Evolutionary conservation across 2,113 vertebrate species (phyloP).

Genomic region (Enhydra lutris): DNA sequence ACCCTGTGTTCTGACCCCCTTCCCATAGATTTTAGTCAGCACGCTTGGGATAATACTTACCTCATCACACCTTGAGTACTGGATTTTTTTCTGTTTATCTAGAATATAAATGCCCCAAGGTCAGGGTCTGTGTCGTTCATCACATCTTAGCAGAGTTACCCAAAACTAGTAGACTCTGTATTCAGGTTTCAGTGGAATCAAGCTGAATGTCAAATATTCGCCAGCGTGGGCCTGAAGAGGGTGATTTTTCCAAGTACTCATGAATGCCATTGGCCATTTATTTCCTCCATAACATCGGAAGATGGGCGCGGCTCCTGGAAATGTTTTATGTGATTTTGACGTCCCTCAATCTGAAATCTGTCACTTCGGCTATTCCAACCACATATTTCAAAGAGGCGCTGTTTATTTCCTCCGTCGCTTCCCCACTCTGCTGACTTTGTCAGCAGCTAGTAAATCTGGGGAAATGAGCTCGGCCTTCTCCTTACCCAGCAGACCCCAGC

Average conservation of each 20-base stretch:
- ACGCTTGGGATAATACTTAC: accelerated
- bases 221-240: background rate
- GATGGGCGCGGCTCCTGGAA: background rate
- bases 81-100: background rate
- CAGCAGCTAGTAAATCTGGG: slow-evolving; percentile 36
- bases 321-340: background rate
- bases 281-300: background rate
- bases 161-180: background rate
- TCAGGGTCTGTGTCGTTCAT: background rate
- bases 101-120: background rate
- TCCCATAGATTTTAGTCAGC: background rate
- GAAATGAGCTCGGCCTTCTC: slow-evolving; percentile 35
- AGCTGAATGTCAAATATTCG: background rate
- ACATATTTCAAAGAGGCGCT: background rate
- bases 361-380: background rate
- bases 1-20: background rate
- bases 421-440: slow-evolving; percentile 47
- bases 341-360: background rate
- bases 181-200: slow-evolving; percentile 31
- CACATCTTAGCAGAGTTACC: background rate
- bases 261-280: accelerated
- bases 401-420: slow-evolving; percentile 29
- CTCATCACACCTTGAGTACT: background rate
- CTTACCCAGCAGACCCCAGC: background rate
- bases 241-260: background rate